Conservation (phyloP, 2,113 vertebrate genomes). For the Neopipo cinnamomea region DNA sequence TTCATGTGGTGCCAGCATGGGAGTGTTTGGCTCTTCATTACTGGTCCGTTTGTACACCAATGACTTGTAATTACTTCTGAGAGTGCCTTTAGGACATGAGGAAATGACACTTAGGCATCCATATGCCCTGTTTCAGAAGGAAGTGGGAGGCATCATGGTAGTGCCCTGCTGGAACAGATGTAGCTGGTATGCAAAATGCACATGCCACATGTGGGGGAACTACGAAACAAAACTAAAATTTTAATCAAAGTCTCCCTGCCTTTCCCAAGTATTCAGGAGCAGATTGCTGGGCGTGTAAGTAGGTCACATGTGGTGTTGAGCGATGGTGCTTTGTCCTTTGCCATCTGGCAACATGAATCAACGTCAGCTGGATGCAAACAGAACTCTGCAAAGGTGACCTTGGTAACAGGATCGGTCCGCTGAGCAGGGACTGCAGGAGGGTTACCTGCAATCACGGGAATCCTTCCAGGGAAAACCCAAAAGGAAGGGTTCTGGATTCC, state of each 20-base stretch:
- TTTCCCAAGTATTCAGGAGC: constrained; percentile 65
- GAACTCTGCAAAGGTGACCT: constrained; percentile 75
- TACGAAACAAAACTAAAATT: constrained; percentile 61
- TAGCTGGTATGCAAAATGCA: neutral
- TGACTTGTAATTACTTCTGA: constrained; percentile 9
- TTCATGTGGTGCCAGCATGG: neutral
- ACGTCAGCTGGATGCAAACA: constrained; percentile 76
- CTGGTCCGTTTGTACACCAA: neutral
- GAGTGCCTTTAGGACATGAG: constrained; percentile 9
- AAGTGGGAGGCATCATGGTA: neutral
- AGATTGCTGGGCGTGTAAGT: constrained; percentile 77
- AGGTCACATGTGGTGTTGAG: constrained; percentile 75
- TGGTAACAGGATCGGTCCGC: constrained; percentile 37
- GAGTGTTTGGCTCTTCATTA: constrained; percentile 8
- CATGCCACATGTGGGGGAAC: constrained; percentile 20
- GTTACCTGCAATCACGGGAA: constrained; percentile 28
- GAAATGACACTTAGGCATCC: neutral
- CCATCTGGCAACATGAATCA: constrained; percentile 87
- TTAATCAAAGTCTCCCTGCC: constrained; percentile 65
- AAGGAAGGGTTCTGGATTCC: neutral
- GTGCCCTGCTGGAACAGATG: neutral
- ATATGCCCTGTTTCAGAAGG: neutral
- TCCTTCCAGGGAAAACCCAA: neutral
- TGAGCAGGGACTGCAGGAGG: constrained; percentile 27
- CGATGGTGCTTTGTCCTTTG: constrained; percentile 72